phyloP scores from a whole-genome alignment of 2,797 vertebrate species.

The Aeoliscus strigatus region DNA sequence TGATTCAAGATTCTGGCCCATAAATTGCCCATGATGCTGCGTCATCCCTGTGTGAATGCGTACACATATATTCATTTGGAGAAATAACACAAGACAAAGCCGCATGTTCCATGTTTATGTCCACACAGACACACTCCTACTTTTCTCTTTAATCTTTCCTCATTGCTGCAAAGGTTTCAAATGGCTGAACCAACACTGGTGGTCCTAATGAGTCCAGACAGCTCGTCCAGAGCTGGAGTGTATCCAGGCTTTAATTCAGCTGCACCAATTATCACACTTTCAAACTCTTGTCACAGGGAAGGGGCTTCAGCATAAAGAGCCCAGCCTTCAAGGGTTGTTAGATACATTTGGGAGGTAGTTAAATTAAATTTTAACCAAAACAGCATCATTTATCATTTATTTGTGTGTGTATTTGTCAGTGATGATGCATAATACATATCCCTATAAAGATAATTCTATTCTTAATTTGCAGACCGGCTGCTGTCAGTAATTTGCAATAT shows the following conservation, averaged over 20 bases:
- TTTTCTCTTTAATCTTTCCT: slow-evolving; percentile 32
- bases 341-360: slow-evolving; percentile 1
- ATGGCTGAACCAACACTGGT: slow-evolving; percentile 8
- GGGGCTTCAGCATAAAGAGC: slow-evolving; percentile 5
- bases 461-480: no score
- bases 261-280: slow-evolving; percentile 24
- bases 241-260: slow-evolving; percentile 16
- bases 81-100: no score
- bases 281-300: slow-evolving; percentile 23
- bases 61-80: no score
- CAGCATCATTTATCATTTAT: no score
- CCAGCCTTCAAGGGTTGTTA: slow-evolving; percentile 3
- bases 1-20: no score
- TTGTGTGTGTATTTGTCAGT: slow-evolving; percentile 4
- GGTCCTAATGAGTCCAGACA: slow-evolving; percentile 20
- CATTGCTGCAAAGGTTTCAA: slow-evolving; percentile 16
- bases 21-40: no score
- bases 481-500: no score
- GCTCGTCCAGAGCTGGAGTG: slow-evolving; percentile 10
- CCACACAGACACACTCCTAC: slow-evolving; percentile 42
- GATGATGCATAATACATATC: background rate
- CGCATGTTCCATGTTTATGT: slow-evolving; percentile 45
- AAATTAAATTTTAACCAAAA: background rate
- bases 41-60: no score
- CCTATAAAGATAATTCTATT: no score